These are phyloP conservation scores for Limnephilus marmoratus DNA, from an alignment of 2,888 invertebrate species.

Conservation along the genomic window DNA sequence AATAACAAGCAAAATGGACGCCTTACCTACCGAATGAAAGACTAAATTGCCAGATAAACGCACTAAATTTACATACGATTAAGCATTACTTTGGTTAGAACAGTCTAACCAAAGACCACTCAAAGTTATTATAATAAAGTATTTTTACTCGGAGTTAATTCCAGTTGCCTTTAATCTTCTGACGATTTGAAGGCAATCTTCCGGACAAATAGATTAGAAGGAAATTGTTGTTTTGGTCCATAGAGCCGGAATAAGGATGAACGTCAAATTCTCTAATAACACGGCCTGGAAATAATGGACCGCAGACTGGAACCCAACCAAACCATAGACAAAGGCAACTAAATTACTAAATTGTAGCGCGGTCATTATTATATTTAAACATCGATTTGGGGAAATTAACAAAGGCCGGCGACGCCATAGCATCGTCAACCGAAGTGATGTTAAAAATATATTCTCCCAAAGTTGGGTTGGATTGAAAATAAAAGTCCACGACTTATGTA, in stretches of 20 bases:
- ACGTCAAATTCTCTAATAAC: slow-evolving; percentile 26
- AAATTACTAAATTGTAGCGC: slow-evolving; percentile 20
- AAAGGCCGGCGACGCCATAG: background rate
- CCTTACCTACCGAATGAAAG: slow-evolving; percentile 9
- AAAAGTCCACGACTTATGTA: background rate
- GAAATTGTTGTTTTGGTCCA: slow-evolving; percentile 6
- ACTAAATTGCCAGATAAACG: slow-evolving; percentile 37
- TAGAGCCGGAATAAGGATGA: slow-evolving; percentile 13
- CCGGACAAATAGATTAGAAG: slow-evolving; percentile 61
- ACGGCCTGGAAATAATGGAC: slow-evolving; percentile 15
- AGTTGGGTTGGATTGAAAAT: background rate
- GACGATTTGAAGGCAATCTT: slow-evolving; percentile 56
- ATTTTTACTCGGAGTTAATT: slow-evolving; percentile 52
- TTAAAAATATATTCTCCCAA: background rate
- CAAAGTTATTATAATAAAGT: slow-evolving; percentile 53
- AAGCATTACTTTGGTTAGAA: slow-evolving; percentile 53
- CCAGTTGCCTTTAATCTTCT: slow-evolving; percentile 28
- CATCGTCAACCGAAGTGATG: background rate
- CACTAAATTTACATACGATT: slow-evolving; percentile 61
- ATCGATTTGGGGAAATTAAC: background rate
- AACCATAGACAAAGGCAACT: slow-evolving; percentile 36
- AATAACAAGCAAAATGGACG: background rate
- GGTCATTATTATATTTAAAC: slow-evolving; percentile 27
- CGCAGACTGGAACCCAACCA: slow-evolving; percentile 9
- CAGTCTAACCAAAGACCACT: slow-evolving; percentile 39